A percentile compares a stretch with the other conserved stretches of the same genome.
Evolutionary conservation across 2,113 vertebrate species (phyloP).

Genomic region (Gasterosteus aculeatus): DNA sequence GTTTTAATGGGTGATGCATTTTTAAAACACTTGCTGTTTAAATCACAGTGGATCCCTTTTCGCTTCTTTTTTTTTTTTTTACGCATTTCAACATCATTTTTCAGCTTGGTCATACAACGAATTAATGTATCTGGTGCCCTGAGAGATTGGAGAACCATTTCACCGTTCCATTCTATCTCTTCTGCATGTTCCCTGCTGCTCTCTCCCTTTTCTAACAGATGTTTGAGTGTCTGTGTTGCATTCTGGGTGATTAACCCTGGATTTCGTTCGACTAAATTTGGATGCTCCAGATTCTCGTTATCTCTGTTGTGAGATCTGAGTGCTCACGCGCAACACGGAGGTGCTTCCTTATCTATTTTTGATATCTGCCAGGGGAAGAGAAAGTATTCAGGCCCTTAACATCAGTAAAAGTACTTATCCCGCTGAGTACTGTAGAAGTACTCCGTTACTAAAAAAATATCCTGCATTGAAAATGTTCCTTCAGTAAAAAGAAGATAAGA

Average conservation of each 20-base stretch:
- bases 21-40: conserved; percentile 13
- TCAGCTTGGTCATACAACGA: conserved; percentile 36
- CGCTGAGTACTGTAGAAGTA: neutral
- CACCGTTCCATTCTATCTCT: conserved; percentile 53
- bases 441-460: neutral
- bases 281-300: conserved; percentile 72
- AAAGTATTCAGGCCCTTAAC: neutral
- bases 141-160: conserved; percentile 59
- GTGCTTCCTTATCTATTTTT: conserved; percentile 62
- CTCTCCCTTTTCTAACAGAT: conserved; percentile 58
- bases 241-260: conserved; percentile 75
- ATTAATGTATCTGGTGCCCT: conserved; percentile 40
- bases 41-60: neutral
- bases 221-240: conserved; percentile 60
- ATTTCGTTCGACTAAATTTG: conserved; percentile 73
- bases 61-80: neutral
- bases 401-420: neutral
- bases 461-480: neutral
- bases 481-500: neutral
- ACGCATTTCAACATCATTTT: conserved; percentile 33
- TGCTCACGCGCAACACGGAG: conserved; percentile 26
- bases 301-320: conserved; percentile 52
- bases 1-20: conserved; percentile 22
- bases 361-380: conserved; percentile 27
- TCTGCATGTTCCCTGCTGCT: conserved; percentile 57